A percentile compares a stretch with the other conserved stretches of the same genome.
phyloP scores from a whole-genome alignment of 2,888 invertebrate species.

The Brenthis ino region DNA sequence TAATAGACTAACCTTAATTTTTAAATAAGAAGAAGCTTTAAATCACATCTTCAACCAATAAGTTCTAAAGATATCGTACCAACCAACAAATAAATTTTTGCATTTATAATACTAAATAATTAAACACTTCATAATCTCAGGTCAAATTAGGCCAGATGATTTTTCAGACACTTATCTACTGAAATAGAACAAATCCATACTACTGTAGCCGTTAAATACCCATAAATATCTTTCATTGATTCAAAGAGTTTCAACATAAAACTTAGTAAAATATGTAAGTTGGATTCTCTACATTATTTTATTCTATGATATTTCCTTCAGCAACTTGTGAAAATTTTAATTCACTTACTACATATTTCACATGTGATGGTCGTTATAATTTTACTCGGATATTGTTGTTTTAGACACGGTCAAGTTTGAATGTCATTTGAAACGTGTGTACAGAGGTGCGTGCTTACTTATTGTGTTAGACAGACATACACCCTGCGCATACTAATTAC shows the following conservation, averaged over 20 bases:
- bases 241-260: neutral
- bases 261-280: neutral
- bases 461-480: constrained; percentile 48
- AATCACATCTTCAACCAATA: too few relatives aligned
- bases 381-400: constrained; percentile 55
- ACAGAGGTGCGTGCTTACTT: constrained; percentile 43
- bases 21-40: too few relatives aligned
- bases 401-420: constrained; percentile 76
- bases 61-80: too few relatives aligned
- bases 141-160: too few relatives aligned
- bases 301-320: constrained; percentile 55
- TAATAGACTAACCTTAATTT: too few relatives aligned
- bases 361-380: constrained; percentile 50
- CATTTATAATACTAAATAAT: too few relatives aligned
- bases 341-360: constrained; percentile 46
- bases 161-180: too few relatives aligned
- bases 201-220: too few relatives aligned
- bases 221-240: neutral
- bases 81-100: too few relatives aligned
- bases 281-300: constrained; percentile 31
- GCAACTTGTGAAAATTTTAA: constrained; percentile 54
- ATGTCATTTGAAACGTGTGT: constrained; percentile 55
- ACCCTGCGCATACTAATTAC: constrained; percentile 60
- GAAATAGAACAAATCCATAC: too few relatives aligned
- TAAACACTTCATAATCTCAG: too few relatives aligned